A percentile compares a stretch with the other conserved stretches of the same genome.
Evolutionary conservation across 1,140 invertebrate species (phyloP).

Genomic region (Drosophila ficusphila): DNA sequence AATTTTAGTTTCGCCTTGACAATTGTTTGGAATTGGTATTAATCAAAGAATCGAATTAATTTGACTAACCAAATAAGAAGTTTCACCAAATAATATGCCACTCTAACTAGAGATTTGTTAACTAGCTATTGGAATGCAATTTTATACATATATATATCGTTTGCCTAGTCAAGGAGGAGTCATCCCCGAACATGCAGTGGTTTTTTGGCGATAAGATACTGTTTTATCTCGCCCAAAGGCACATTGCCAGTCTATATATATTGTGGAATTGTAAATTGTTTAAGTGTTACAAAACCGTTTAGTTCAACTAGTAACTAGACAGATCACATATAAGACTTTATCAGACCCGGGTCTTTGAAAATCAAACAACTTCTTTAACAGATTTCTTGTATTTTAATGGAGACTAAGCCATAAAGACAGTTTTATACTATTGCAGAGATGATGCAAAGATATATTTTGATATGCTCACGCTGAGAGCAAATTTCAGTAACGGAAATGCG

Average conservation of each 20-base stretch:
- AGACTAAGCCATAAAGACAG: conserved; percentile 48
- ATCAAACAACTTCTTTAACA: conserved; percentile 7
- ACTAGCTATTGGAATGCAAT: conserved; percentile 27
- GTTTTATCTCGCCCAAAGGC: conserved; percentile 12
- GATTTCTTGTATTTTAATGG: conserved; percentile 8
- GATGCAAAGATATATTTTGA: conserved; percentile 61
- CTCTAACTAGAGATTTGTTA: conserved; percentile 40
- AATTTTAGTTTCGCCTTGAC: conserved; percentile 33
- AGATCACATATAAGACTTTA: conserved; percentile 33
- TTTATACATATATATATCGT: conserved; percentile 23
- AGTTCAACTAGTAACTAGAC: conserved; percentile 29
- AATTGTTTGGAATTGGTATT: conserved; percentile 17
- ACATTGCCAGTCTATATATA: conserved; percentile 34
- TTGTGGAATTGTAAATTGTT: conserved; percentile 30
- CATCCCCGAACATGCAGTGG: conserved; percentile 20
- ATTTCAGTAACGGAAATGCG: conserved; percentile 39
- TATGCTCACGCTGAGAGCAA: conserved; percentile 60
- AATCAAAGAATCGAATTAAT: not conserved
- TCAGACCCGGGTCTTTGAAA: conserved; percentile 16
- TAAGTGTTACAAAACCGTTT: conserved; percentile 28
- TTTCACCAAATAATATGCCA: conserved; percentile 44
- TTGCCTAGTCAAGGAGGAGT: conserved; percentile 47
- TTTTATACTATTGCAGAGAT: conserved; percentile 52
- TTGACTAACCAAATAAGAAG: conserved; percentile 38
- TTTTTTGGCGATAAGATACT: conserved; percentile 22